Conservation (phyloP, 1,140 invertebrate genomes). For the Polypedilum pembai region DNA sequence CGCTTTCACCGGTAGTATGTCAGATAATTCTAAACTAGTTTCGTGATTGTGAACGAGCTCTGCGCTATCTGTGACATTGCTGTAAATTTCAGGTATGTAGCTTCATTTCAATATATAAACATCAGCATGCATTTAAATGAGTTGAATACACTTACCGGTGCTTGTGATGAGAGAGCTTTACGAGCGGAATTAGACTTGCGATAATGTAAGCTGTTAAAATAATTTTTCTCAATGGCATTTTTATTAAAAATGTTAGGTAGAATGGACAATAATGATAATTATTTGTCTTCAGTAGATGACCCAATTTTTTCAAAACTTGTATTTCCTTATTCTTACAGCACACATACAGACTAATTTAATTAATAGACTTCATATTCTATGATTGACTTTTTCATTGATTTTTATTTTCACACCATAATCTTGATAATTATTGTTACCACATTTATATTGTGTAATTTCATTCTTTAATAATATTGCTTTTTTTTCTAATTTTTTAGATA, state of each 20-base stretch:
- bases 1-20: conserved; percentile 74
- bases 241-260: background rate
- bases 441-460: too few relatives aligned
- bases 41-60: conserved; percentile 41
- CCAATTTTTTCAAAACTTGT: background rate
- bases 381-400: too few relatives aligned
- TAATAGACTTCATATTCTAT: background rate
- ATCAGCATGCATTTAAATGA: background rate
- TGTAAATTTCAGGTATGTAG: conserved; percentile 19
- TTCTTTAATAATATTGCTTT: too few relatives aligned
- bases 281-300: background rate
- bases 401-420: too few relatives aligned
- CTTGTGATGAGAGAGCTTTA: background rate
- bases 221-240: background rate
- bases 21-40: conserved; percentile 62
- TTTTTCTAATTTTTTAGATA: too few relatives aligned
- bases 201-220: background rate
- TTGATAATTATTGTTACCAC: too few relatives aligned
- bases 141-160: background rate
- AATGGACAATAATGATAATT: background rate
- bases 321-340: background rate
- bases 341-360: background rate
- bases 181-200: background rate
- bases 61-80: background rate
- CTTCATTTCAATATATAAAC: conserved; percentile 1